Base-by-base conservation (phyloP, 2,113 vertebrate species). In the Leucopternis melanops region DNA sequence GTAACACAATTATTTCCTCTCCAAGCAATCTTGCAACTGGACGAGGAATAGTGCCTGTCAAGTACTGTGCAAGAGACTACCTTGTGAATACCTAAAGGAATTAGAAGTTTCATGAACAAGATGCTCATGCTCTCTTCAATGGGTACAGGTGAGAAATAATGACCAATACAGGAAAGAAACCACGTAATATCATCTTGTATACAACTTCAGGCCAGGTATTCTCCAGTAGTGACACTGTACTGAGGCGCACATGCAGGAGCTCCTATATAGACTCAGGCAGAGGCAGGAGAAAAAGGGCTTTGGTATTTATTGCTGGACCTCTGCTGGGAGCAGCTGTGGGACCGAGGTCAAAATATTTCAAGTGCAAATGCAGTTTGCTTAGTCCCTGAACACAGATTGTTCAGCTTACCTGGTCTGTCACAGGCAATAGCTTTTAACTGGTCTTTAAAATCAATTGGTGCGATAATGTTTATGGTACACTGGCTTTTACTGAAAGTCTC, bases 361-460 rank as follows among this genome's bases (percentile, higher is more conserved):
- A 79, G 49, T 79, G 38, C 44, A 92, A 85, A 81, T 58, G 58
- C 14, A 9, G 26, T 87, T 93, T 88, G 22, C 32, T 49, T 72
- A 59, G 65, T 72, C 78, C 42, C 83, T 34, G 59, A 65, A 86
- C 38, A 17, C 22, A 79, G 69, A 72, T 59, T 3, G 3, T 73
- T 85, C 57, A 32, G 17, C 40, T 89, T 84, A 97, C 89, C 92
- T 95, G 82, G 31, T 88, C 69, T 85, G 89, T 92, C 59, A 66
- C 67, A 86, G 78, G 38, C 63, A 70, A 45, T 74, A 86, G 72
- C 79, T 97, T 94, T 95, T 88, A 90, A 67, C 58, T 52, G 44
- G 50, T 52, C 83, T 94, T 88, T 94, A 78, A 92, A 97, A 95
- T 89, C 70, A 86, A 81, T 95, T 14, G 29, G 8, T 93, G 86